Base-by-base conservation (phyloP, 2,797 vertebrate species). In the Meriones psammophilus region DNA sequence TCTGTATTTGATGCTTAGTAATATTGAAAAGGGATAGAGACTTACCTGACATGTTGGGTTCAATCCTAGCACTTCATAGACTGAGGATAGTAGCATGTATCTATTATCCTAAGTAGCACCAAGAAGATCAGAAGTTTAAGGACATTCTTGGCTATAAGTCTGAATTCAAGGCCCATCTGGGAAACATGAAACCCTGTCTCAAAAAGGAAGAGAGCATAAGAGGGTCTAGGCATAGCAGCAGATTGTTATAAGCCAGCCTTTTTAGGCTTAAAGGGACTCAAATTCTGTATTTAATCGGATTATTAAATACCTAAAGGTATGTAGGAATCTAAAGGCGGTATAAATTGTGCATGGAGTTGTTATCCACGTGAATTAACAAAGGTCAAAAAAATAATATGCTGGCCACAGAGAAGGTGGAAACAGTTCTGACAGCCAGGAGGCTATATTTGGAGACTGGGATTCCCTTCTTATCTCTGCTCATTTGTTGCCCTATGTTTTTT, bases 291-390 rank as follows among this genome's bases (percentile, higher is more conserved):
- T 42, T 42, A 81, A 64, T 89, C 33, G 24, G 39, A 58, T 92
- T 90, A 26, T 84, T 88, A 91, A 79, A 54, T 20, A 50, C 26
- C 28, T 93, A 60, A 46, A 89, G 56, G 50, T 91, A 24, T 86
- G 50, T 20, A 79, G 20, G 91, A 91, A 81, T 89, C 26, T 12
- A 24, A 71, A 89, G 30, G 42, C 84, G 91, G 22, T 79, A 56
- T 73, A 68, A 95, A 50, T 92, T 30, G 60, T 56, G n/a, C n/a
- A n/a, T n/a, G n/a, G n/a, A n/a, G n/a, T n/a, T 73, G 24, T 6
- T 88, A 60, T 71, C 14, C 73, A 87, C 76, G 74, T 95, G 50
- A 89, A 88, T 83, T 91, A 81, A 86, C 56, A 76, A 69, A 95
- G 78, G 28, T 54, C 56, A 39, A 24, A 92, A 58, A 42, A 56